Evolutionary conservation across 2,888 invertebrate genomes (phyloP).

Genomic region (Steinernema carpocapsae): DNA sequence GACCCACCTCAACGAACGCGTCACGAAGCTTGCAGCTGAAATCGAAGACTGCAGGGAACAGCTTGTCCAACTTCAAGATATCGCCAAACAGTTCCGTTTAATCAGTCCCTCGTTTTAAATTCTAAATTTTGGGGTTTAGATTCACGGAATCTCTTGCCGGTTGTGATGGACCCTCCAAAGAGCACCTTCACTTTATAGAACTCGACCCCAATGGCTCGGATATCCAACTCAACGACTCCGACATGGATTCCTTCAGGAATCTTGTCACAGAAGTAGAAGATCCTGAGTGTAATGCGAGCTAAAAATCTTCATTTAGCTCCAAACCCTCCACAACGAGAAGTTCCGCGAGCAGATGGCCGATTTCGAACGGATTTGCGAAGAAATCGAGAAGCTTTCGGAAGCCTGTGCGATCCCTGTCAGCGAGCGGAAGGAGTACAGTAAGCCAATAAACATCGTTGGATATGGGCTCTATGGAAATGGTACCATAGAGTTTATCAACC

Average conservation of each 20-base stretch:
- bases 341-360: conserved; percentile 1
- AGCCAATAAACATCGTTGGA: neutral
- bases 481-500: conserved; percentile 26
- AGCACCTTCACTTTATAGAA: neutral
- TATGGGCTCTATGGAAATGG: conserved; percentile 28
- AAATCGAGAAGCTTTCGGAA: neutral
- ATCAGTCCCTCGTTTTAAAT: neutral
- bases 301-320: neutral
- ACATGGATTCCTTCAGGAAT: neutral
- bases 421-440: conserved; percentile 14
- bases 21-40: neutral
- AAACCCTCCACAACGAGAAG: neutral
- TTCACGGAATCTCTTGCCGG: neutral
- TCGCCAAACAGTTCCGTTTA: conserved; percentile 13
- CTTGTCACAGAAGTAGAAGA: neutral
- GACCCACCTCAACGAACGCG: neutral
- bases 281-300: neutral
- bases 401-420: conserved; percentile 18
- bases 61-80: neutral
- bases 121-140: neutral
- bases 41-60: neutral
- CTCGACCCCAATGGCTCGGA: neutral
- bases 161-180: neutral
- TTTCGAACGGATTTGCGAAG: neutral
- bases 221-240: neutral